Conservation (phyloP, 2,888 invertebrate genomes). For the Chromoteleia sp. region DNA sequence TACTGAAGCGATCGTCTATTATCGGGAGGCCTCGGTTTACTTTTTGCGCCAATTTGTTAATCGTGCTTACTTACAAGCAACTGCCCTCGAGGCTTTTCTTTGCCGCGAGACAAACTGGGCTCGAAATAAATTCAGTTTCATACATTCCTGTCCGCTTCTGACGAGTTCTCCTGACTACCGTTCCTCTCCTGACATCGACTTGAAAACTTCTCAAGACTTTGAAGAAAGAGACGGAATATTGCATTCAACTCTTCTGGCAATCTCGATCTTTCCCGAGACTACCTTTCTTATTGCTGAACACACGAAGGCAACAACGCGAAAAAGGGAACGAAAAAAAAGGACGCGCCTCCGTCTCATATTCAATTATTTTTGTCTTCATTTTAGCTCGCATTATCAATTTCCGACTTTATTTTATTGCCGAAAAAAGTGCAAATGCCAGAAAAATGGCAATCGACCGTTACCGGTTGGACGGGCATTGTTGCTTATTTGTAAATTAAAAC, state of each 20-base stretch:
- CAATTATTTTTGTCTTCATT: conserved; percentile 48
- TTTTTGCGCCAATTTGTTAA: conserved; percentile 82
- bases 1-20: conserved; percentile 54
- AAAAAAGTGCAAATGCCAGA: conserved; percentile 26
- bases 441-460: conserved; percentile 16
- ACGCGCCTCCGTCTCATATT: conserved; percentile 42
- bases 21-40: conserved; percentile 74
- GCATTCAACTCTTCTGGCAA: conserved; percentile 61
- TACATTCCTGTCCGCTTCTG: conserved; percentile 79
- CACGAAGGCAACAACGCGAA: conserved; percentile 56
- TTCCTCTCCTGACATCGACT: conserved; percentile 64
- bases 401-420: conserved; percentile 7
- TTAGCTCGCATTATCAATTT: conserved; percentile 9
- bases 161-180: conserved; percentile 75
- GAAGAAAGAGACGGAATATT: conserved; percentile 57
- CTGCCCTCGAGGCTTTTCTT: conserved; percentile 70
- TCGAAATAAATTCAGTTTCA: conserved; percentile 81
- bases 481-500: conserved; percentile 28
- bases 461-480: neutral
- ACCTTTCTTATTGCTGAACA: conserved; percentile 61
- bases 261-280: conserved; percentile 65
- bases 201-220: conserved; percentile 67
- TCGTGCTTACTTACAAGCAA: conserved; percentile 75
- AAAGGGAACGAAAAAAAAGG: conserved; percentile 38
- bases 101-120: conserved; percentile 72